These are phyloP conservation scores for Tragelaphus scriptus DNA, from an alignment of 2,113 vertebrate genomes.

Conservation along the genomic window DNA sequence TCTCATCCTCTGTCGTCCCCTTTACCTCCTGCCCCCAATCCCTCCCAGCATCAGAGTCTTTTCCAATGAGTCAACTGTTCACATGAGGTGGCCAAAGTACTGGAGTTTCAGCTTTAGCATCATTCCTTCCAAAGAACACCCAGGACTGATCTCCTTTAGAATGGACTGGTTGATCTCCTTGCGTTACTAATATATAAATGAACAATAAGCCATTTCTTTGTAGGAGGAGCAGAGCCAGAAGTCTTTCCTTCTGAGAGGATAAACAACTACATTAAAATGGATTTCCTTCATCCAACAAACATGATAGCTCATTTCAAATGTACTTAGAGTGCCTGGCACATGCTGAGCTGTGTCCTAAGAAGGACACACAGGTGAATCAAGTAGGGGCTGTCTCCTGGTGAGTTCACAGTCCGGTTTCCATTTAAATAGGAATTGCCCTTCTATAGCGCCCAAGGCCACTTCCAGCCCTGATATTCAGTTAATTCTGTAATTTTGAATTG, in stretches of 20 bases:
- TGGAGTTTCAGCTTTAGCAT: too few relatives aligned
- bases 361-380: neutral
- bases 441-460: neutral
- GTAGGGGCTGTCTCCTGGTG: neutral
- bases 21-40: too few relatives aligned
- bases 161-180: too few relatives aligned
- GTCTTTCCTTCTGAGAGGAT: slow-evolving; percentile 25
- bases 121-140: too few relatives aligned
- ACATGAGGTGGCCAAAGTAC: too few relatives aligned
- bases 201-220: slow-evolving; percentile 47
- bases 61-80: too few relatives aligned
- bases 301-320: neutral
- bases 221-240: slow-evolving; percentile 11
- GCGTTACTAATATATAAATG: neutral
- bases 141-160: too few relatives aligned
- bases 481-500: slow-evolving; percentile 13
- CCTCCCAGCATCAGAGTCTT: too few relatives aligned
- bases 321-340: neutral
- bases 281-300: slow-evolving; percentile 34
- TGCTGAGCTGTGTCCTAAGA: neutral
- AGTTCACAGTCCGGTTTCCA: neutral
- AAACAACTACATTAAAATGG: slow-evolving; percentile 35
- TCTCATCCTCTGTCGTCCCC: too few relatives aligned
- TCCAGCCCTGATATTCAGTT: neutral
- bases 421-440: neutral